Evolutionary conservation across 1,140 invertebrate species (phyloP).

Genomic region (Pachyrhynchus sulphureomaculatus): DNA sequence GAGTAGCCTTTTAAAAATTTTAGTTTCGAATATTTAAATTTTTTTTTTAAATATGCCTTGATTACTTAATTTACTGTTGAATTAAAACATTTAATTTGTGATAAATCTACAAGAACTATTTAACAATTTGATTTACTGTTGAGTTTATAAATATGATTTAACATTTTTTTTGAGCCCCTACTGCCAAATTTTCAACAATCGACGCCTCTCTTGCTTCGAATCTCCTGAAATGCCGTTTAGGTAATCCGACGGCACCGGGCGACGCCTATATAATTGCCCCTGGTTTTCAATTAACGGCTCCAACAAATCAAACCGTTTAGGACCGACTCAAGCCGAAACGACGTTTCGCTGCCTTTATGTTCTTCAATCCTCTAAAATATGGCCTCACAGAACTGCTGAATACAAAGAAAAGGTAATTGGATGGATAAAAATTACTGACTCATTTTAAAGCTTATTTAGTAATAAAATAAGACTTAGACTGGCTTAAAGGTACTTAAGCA

Average conservation of each 20-base stretch:
- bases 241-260: slow-evolving; percentile 25
- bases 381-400: slow-evolving; percentile 48
- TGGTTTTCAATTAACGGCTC: slow-evolving; percentile 55
- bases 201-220: neutral
- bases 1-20: no score
- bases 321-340: slow-evolving; percentile 39
- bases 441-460: slow-evolving; percentile 17
- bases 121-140: no score
- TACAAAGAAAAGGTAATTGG: slow-evolving; percentile 50
- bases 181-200: neutral
- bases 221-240: slow-evolving; percentile 18
- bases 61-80: no score
- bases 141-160: no score
- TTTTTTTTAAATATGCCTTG: no score
- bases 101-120: no score
- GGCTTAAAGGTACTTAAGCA: no score
- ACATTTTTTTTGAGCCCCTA: no score
- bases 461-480: no score
- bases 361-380: slow-evolving; percentile 52
- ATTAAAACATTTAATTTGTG: no score
- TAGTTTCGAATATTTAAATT: no score
- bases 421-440: slow-evolving; percentile 48
- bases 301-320: slow-evolving; percentile 55
- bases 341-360: slow-evolving; percentile 45
- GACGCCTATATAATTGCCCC: slow-evolving; percentile 51